Conservation (phyloP, 2,797 vertebrate genomes). For the Phylloscopus collybita region DNA sequence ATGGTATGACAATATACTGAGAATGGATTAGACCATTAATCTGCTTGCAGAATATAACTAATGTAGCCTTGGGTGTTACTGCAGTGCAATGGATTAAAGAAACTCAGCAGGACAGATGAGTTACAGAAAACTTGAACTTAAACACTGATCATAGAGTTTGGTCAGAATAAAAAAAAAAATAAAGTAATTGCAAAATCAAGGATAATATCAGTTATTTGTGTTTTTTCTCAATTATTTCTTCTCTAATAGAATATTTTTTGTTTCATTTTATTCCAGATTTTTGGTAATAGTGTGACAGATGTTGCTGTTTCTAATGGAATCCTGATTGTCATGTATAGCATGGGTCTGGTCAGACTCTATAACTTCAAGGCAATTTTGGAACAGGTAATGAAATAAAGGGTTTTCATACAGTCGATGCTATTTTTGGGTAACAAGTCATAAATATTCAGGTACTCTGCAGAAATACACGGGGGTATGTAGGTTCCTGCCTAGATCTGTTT, state of each 20-base stretch:
- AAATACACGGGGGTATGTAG: neutral
- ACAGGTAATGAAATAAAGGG: conserved; percentile 77
- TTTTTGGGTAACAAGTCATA: neutral
- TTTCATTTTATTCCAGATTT: conserved; percentile 81
- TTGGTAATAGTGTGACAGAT: conserved; percentile 89
- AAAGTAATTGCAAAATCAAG: neutral
- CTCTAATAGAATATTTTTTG: neutral
- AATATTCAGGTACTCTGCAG: neutral
- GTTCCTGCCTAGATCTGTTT: neutral
- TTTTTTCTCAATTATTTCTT: neutral
- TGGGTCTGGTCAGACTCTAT: conserved; percentile 90
- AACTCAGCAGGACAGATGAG: neutral
- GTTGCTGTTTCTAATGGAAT: conserved; percentile 90
- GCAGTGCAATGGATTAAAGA: neutral
- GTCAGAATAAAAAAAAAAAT: neutral
- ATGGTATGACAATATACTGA: neutral
- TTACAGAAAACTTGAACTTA: neutral
- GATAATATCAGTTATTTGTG: neutral
- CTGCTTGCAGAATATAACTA: conserved; percentile 6
- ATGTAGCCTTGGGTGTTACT: neutral
- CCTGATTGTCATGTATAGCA: conserved; percentile 89
- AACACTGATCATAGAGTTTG: neutral
- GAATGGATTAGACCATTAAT: neutral
- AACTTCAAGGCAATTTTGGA: conserved; percentile 90
- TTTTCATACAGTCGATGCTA: neutral